phyloP scores from a whole-genome alignment of 2,888 invertebrate genomes.

The Heterodera filipjevi region DNA sequence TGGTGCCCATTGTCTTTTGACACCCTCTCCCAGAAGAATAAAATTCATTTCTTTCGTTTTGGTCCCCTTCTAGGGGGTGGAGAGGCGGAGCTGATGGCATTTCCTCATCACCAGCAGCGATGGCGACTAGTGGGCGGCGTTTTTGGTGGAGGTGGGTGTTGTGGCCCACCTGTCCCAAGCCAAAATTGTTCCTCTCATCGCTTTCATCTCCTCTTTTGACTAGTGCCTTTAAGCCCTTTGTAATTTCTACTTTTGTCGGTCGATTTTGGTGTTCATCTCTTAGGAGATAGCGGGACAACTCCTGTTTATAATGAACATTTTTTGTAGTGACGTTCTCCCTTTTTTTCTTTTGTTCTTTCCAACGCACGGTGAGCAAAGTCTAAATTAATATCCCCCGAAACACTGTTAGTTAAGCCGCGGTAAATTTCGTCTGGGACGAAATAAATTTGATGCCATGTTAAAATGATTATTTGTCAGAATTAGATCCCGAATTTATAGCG shows the following conservation, averaged over 20 bases:
- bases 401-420: conserved; percentile 2
- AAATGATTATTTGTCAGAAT: background rate
- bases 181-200: background rate
- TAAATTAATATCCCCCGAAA: background rate
- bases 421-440: conserved; percentile 35
- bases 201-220: background rate
- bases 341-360: background rate
- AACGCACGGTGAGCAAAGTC: background rate
- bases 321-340: conserved; percentile 1
- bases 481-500: background rate
- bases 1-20: background rate
- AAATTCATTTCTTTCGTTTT: background rate
- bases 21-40: background rate
- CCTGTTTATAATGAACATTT: conserved; percentile 19
- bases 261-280: background rate
- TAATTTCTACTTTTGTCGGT: background rate
- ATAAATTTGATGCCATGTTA: conserved; percentile 21
- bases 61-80: background rate
- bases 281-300: background rate
- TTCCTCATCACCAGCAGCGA: background rate
- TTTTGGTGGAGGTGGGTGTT: background rate
- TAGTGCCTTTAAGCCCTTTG: background rate
- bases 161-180: background rate
- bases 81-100: background rate
- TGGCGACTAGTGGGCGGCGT: background rate